phyloP scores from a whole-genome alignment of 2,113 vertebrate species.

The Rallus limicola region DNA sequence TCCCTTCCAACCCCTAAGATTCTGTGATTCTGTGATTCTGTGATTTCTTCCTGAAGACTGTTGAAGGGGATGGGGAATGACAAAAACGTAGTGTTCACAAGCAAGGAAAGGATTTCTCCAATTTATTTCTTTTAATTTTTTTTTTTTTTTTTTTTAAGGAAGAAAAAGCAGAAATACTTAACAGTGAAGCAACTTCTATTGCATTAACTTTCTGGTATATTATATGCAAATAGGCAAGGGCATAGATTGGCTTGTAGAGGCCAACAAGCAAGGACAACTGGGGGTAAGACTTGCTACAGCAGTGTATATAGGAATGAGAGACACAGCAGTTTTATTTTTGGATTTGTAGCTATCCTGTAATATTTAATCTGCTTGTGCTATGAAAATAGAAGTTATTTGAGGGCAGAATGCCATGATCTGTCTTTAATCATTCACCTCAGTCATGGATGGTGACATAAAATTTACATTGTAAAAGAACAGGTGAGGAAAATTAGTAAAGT shows the following conservation, averaged over 20 bases:
- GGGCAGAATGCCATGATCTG: not conserved
- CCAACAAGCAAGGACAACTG: not conserved
- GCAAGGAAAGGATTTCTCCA: not conserved
- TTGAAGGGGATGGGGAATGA: not conserved
- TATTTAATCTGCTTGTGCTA: slow-evolving; percentile 8
- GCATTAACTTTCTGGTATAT: not conserved
- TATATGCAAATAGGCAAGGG: not conserved
- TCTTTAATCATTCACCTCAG: not conserved
- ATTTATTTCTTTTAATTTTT: too few species aligned
- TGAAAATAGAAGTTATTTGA: not conserved
- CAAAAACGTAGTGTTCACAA: not conserved
- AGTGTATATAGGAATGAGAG: not conserved
- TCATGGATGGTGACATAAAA: not conserved
- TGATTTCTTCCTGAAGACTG: not conserved
- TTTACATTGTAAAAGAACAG: not conserved
- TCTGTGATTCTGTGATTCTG: too few species aligned
- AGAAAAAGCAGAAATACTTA: not conserved
- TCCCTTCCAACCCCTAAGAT: too few species aligned
- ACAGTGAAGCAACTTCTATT: not conserved
- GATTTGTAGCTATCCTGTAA: not conserved
- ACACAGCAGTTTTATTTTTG: slow-evolving; percentile 36
- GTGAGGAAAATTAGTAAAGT: not conserved
- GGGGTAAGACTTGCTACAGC: not conserved
- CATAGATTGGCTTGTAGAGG: not conserved
- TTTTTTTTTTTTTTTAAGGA: not conserved